These are phyloP conservation scores for Temnopleurus reevesii DNA, from an alignment of 53 echinoderm and acorn worm species.

Conservation along the genomic window DNA sequence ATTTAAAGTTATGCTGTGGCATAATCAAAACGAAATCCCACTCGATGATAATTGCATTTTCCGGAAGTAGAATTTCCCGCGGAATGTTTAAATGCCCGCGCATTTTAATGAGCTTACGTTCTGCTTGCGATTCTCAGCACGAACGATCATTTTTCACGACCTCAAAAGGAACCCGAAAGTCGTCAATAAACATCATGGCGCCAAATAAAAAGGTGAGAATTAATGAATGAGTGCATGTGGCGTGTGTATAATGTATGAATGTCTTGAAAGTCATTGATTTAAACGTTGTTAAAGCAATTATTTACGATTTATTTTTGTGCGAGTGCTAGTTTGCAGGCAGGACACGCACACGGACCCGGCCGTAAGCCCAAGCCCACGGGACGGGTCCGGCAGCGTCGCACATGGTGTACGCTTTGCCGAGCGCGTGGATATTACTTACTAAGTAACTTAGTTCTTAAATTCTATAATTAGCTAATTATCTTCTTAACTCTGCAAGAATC, in stretches of 20 bases:
- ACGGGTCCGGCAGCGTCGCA: background rate
- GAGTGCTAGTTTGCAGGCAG: background rate
- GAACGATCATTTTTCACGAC: background rate
- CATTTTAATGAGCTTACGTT: background rate
- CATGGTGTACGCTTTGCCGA: too few relatives aligned
- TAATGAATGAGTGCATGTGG: background rate
- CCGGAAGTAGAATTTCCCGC: constrained; percentile 37
- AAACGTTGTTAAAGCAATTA: too few relatives aligned
- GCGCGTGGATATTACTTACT: too few relatives aligned
- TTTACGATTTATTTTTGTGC: too few relatives aligned
- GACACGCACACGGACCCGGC: background rate
- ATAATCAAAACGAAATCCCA: too few relatives aligned
- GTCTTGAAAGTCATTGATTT: background rate
- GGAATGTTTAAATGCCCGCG: constrained; percentile 36
- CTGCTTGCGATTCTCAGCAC: background rate
- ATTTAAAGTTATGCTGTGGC: too few relatives aligned
- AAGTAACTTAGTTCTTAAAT: too few relatives aligned
- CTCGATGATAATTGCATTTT: background rate
- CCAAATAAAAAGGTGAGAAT: constrained; percentile 25
- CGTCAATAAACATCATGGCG: background rate
- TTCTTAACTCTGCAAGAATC: too few relatives aligned
- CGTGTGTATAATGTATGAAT: too few relatives aligned
- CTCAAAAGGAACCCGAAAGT: background rate
- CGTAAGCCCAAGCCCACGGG: background rate
- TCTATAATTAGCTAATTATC: too few relatives aligned